phyloP scores from a whole-genome alignment of 2,113 vertebrate species.

The Neolamprologus modestus region DNA sequence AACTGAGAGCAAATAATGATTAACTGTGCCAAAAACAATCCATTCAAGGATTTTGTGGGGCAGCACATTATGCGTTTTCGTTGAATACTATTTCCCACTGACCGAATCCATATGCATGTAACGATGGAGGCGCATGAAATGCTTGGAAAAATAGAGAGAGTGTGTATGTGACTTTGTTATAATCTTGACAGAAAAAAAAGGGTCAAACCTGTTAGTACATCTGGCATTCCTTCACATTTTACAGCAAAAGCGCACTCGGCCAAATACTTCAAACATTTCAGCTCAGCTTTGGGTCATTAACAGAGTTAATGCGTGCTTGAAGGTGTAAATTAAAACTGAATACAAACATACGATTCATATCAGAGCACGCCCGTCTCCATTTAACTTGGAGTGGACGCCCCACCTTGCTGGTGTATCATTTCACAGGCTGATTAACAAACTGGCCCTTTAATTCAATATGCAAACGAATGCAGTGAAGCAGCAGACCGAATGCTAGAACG shows the following conservation, averaged over 20 bases:
- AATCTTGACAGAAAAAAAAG: background rate
- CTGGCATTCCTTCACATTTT: background rate
- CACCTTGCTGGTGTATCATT: background rate
- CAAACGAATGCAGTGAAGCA: background rate
- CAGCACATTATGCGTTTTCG: background rate
- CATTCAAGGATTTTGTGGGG: background rate
- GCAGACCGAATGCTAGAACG: background rate
- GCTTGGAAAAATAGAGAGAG: background rate
- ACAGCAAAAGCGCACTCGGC: background rate
- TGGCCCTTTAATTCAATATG: background rate
- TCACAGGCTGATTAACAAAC: background rate
- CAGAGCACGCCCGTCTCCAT: background rate
- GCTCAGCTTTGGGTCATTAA: background rate
- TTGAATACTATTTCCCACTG: background rate
- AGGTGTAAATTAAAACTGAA: background rate
- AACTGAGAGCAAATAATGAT: slow-evolving; percentile 39
- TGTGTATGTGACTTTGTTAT: background rate
- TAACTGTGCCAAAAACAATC: slow-evolving; percentile 19
- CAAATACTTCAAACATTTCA: background rate
- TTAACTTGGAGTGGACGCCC: background rate
- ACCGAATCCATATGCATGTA: background rate
- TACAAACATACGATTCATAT: background rate
- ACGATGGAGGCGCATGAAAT: background rate
- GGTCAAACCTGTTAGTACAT: background rate
- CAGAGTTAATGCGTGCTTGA: background rate